Conservation (phyloP, 2,797 vertebrate species). For the Rhynchonycteris naso region DNA sequence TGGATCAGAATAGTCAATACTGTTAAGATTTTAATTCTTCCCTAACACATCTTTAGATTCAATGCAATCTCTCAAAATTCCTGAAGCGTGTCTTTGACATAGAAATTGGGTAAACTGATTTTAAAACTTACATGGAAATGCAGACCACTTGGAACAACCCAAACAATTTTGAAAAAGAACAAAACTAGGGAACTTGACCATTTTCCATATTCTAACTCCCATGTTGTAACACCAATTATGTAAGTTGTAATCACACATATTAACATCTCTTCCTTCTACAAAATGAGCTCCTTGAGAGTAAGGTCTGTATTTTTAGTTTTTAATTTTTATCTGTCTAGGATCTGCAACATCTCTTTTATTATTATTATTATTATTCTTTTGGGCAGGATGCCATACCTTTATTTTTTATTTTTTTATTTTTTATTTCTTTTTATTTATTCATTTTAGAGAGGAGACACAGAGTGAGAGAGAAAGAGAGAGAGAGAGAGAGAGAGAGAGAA, state of each 20-base stretch:
- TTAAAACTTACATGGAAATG: background rate
- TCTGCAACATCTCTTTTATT: background rate
- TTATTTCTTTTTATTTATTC: too few species aligned
- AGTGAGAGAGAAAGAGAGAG: too few species aligned
- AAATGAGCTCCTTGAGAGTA: background rate
- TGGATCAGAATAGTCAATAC: background rate
- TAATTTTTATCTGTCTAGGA: background rate
- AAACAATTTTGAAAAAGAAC: background rate
- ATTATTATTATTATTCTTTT: too few species aligned
- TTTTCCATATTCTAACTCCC: background rate
- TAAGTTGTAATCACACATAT: background rate
- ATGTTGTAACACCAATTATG: background rate
- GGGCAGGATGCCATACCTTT: background rate
- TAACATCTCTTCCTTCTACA: background rate
- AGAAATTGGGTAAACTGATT: background rate
- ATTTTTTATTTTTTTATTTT: too few species aligned
- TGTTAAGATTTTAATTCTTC: background rate
- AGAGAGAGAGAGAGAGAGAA: too few species aligned
- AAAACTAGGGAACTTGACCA: background rate
- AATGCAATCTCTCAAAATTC: background rate
- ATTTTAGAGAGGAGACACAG: too few species aligned
- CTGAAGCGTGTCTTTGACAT: background rate
- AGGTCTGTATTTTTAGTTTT: background rate
- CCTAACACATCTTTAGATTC: background rate
- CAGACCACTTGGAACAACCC: too few species aligned